phyloP scores from a whole-genome alignment of 2,113 vertebrate genomes.

The Ophiodon elongatus region DNA sequence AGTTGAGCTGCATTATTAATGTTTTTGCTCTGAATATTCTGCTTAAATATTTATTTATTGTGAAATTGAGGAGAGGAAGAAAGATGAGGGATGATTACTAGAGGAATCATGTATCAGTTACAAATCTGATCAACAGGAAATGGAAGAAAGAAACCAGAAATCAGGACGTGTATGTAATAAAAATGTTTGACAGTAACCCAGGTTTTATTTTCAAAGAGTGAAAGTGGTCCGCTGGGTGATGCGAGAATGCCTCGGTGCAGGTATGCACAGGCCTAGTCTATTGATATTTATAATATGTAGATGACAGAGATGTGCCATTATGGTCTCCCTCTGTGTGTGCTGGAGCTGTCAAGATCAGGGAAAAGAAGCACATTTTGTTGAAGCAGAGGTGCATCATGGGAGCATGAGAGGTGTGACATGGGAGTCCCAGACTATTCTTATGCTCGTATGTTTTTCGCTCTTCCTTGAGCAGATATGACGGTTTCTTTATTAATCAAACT shows the following conservation, averaged over 20 bases:
- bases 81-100: constrained; percentile 9
- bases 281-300: constrained; percentile 77
- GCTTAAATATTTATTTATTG: constrained; percentile 52
- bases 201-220: constrained; percentile 58
- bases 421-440: constrained; percentile 32
- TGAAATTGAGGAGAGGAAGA: constrained; percentile 14
- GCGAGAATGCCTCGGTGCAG: constrained; percentile 46
- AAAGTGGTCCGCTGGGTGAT: constrained; percentile 49
- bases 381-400: constrained; percentile 54
- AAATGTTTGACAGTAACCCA: constrained; percentile 40
- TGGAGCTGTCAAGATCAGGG: constrained; percentile 50
- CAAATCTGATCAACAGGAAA: constrained; percentile 21
- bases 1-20: constrained; percentile 49
- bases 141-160: constrained; percentile 22
- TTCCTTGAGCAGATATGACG: constrained; percentile 4
- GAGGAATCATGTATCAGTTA: constrained; percentile 11
- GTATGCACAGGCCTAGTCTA: constrained; percentile 33
- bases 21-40: constrained; percentile 50
- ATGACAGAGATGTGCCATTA: constrained; percentile 65
- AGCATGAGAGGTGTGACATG: constrained; percentile 18
- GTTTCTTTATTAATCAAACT: not conserved
- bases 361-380: constrained; percentile 45
- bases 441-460: not conserved
- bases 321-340: constrained; percentile 31
- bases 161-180: constrained; percentile 45